phyloP scores from a whole-genome alignment of 2,888 invertebrate species.

The Diachrysia chrysitis region DNA sequence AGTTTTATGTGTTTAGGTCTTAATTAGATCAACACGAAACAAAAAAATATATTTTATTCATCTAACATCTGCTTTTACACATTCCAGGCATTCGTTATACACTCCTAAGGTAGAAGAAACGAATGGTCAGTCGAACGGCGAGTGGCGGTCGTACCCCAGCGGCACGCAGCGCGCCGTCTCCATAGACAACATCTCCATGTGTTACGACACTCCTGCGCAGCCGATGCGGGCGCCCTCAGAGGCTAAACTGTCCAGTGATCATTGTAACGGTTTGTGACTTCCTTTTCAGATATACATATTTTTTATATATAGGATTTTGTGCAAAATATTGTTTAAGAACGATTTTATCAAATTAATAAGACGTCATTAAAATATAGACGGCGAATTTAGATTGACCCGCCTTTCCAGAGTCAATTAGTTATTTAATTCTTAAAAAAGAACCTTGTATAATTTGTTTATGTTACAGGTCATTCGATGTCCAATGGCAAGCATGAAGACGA shows the following conservation, averaged over 20 bases:
- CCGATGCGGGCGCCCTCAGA: conserved; percentile 82
- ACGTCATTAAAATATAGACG: neutral
- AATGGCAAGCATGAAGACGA: conserved; percentile 84
- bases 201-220: conserved; percentile 81
- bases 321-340: neutral
- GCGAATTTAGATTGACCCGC: neutral
- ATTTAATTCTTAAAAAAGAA: neutral
- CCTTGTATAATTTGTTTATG: neutral
- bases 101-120: conserved; percentile 92
- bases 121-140: conserved; percentile 77
- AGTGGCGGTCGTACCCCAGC: conserved; percentile 82
- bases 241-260: conserved; percentile 77
- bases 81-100: conserved; percentile 91
- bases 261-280: conserved; percentile 77
- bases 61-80: conserved; percentile 10
- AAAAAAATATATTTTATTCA: too few relatives aligned
- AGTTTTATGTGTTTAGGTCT: too few relatives aligned
- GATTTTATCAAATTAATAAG: too few relatives aligned
- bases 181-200: conserved; percentile 90
- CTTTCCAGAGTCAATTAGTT: neutral
- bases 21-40: neutral
- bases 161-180: conserved; percentile 89
- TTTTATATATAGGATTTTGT: neutral
- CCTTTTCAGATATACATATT: neutral
- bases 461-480: conserved; percentile 75